Evolutionary conservation across 2,888 invertebrate species (phyloP), one percentile per base, ranked within the genome.

Genomic region (Mactromeris polynyma): DNA sequence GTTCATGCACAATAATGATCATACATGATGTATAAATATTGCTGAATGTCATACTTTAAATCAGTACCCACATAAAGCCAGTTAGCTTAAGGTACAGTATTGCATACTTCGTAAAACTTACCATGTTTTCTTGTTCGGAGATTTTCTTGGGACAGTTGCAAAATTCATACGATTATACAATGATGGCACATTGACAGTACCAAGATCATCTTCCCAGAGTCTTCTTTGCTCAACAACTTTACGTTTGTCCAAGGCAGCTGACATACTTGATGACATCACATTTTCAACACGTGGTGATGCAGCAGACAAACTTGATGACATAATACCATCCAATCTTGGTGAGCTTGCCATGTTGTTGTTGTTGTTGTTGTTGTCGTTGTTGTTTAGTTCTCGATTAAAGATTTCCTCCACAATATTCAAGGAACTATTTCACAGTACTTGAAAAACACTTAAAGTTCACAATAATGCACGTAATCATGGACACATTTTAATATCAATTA

Each of bases 91-190:
- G n/a, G n/a, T n/a, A 51, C 51, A 51, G 19, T 51, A 64, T 26
- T 64, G 11, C 9, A n/a, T 26, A 64, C 26, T 64, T 26, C 26
- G n/a, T 64, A 64, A 40, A 54, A 93, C 95, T 95, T 90, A 95
- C 95, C 95, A 95, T 42, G 94, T 93, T 89, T 95, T 95, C 87
- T 95, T 95, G 91, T 94, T 94, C 42, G 93, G 93, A 11, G 94
- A 89, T 88, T 95, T 95, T 42, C 95, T 87, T 31, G 95, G 95
- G 19, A 95, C 93, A 11, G 95, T 95, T 9, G 95, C 94, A 93
- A 95, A 95, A 92, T 95, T 95, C 94, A 95, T 95, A 31, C 95
- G 92, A 83, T 95, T 94, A 87, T 95, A 95, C 36, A 95, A 91
- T 11, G 95, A 93, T 7, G 95, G 94, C n/a, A 93, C 91, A 79